Base-by-base conservation (phyloP, 2,797 vertebrate genomes). In the Bryconaethiops microstoma region DNA sequence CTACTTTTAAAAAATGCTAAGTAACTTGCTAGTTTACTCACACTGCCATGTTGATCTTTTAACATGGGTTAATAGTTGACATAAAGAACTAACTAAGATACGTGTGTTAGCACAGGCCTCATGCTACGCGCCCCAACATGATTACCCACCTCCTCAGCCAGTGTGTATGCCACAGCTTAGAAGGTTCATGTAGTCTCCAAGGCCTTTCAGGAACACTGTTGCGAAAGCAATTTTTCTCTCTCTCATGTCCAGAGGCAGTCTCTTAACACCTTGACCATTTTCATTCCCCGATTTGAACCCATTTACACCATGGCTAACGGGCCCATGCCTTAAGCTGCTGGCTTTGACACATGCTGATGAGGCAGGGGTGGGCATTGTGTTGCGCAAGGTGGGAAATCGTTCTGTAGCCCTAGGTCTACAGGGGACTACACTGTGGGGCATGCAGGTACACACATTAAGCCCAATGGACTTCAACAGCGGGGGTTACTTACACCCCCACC, bases 271-370 rank as follows among this genome's bases (percentile, higher is more conserved):
- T 64, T 82, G 60, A 50, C 75, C 50, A 76, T 84, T 83, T 82
- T 85, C 77, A 85, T 80, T 82, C 78, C 77, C 55, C n/a, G 60
- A 69, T 80, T 67, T 76, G 77, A 84, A 82, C 77, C 76, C 78
- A 84, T 84, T 86, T 83, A 84, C 76, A 70, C 81, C 77, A 48
- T 73, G 52, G 14, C 45, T 78, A 65, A 83, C 48, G 78, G 54
- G 62, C 76, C 35, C 59, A 64, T 76, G 79, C 63, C 74, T 57
- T 29, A 80, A 80, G 85, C 80, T 86, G 83, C 64, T 57, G 81
- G 60, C 74, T 83, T 86, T 86, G 77, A 82, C 83, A 70, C 81
- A 74, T 86, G 83, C 78, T 76, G 83, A 86, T 79, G 83, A 83
- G 70, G 69, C 62, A 67, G 71, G 48, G 80, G 82, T 57, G 73